Evolutionary conservation across 2,113 vertebrate species (phyloP), one percentile per base, ranked within the genome.

Genomic region (Sinocyclocheilus rhinocerous): DNA sequence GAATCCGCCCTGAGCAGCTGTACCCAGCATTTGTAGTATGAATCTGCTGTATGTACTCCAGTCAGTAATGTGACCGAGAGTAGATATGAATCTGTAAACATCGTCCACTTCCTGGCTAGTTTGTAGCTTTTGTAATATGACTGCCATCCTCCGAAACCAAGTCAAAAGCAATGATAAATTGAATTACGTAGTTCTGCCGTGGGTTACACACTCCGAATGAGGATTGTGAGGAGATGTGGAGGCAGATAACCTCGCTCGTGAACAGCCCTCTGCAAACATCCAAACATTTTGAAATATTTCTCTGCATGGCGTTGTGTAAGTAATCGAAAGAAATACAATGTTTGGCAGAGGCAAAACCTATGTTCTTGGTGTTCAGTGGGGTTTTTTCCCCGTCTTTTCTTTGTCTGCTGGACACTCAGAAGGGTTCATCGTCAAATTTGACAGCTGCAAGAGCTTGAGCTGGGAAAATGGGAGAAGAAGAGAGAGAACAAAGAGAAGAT

Each of bases 351-450:
- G 77, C 67, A 72, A 83, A 87, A 89, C 59, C 72, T 70, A 86
- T 81, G 16, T 72, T 13, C 59, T 88, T 78, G 65, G 24, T 90
- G 81, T 81, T 86, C 63, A 29, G 18, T n/a, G 29, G 20, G n/a
- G n/a, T 82, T 81, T 52, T 50, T 79, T 29, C 26, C 48, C 67
- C 55, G 75, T 4, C 26, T 81, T 81, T 85, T 61, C 80, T 59
- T 59, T 61, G 59, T 81, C 79, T 84, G 57, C 79, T 90, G 57
- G 86, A 82, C 73, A 81, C 82, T 96, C 94, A 98, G 92, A 96
- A 97, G 3, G 96, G 95, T 87, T 95, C 94, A 92, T 95, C 94
- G 8, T 96, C 95, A 93, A 96, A 96, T 89, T 96, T 96, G 88
- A 87, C 61, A 78, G 96, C 95, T 12, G 95, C 96, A 93, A 96